Percentiles rank a stretch among this genome's conserved stretches.
phyloP scores from a whole-genome alignment of 2,113 vertebrate genomes.

The Malurus cyaneus region DNA sequence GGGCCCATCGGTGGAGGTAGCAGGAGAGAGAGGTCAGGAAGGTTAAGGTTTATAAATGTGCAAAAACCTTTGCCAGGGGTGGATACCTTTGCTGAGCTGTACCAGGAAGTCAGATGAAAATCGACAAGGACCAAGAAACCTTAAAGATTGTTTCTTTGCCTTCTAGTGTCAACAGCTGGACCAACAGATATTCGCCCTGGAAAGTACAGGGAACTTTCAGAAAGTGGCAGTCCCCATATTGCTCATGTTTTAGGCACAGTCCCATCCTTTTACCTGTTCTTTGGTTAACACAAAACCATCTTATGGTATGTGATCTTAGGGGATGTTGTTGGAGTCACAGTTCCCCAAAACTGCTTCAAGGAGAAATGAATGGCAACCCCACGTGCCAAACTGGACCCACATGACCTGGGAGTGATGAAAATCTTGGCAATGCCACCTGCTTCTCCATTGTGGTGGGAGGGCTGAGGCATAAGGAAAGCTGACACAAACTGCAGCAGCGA shows the following conservation, averaged over 20 bases:
- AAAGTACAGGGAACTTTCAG: neutral
- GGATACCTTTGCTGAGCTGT: neutral
- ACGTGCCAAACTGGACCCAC: neutral
- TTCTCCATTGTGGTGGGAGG: neutral
- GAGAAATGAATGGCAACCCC: neutral
- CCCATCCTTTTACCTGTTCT: neutral
- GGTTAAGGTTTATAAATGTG: neutral
- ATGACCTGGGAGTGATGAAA: neutral
- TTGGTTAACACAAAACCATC: neutral
- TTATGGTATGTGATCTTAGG: neutral
- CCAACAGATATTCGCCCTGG: neutral
- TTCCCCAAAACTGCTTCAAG: neutral
- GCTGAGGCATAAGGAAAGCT: neutral
- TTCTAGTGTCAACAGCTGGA: neutral
- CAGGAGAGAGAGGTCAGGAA: neutral
- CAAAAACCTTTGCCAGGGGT: neutral
- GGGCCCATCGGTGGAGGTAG: neutral
- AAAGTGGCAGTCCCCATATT: neutral
- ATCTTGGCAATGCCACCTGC: neutral
- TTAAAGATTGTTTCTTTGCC: neutral
- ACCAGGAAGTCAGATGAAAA: neutral
- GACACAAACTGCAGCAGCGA: neutral
- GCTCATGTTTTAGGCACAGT: neutral
- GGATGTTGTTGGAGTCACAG: neutral
- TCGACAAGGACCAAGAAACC: neutral